Evolutionary conservation across 2,113 vertebrate species (phyloP).

Genomic region (Aegotheles bennettii): DNA sequence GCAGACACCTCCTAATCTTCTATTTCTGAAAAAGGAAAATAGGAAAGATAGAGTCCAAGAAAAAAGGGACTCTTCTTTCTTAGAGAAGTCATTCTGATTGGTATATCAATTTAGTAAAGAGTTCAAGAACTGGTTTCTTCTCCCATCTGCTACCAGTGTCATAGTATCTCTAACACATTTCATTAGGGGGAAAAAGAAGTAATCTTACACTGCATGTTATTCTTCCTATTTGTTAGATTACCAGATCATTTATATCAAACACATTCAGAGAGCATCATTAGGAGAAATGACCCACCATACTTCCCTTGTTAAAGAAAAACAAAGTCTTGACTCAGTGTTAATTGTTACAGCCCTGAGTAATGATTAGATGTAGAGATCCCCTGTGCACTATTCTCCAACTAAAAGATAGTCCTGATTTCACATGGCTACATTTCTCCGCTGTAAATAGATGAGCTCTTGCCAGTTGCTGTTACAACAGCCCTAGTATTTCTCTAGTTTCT

Average conservation of each 20-base stretch:
- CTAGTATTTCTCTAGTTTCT: not conserved
- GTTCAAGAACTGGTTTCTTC: conserved; percentile 36
- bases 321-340: not conserved
- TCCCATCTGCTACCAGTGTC: conserved; percentile 14
- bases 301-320: not conserved
- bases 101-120: conserved; percentile 47
- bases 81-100: conserved; percentile 61
- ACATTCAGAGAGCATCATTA: not conserved
- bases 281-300: not conserved
- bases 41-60: conserved; percentile 72
- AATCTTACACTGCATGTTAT: not conserved
- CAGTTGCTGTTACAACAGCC: not conserved
- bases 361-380: not conserved
- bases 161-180: not conserved
- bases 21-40: conserved; percentile 71
- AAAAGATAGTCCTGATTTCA: not conserved
- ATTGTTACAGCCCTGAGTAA: not conserved
- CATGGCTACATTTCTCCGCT: not conserved
- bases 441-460: not conserved
- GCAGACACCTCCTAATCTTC: conserved; percentile 76
- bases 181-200: not conserved
- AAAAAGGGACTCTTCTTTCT: conserved; percentile 69
- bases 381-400: not conserved
- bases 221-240: not conserved
- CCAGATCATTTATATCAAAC: not conserved